phyloP scores from a whole-genome alignment of 2,888 invertebrate species.

The Patella pellucida region DNA sequence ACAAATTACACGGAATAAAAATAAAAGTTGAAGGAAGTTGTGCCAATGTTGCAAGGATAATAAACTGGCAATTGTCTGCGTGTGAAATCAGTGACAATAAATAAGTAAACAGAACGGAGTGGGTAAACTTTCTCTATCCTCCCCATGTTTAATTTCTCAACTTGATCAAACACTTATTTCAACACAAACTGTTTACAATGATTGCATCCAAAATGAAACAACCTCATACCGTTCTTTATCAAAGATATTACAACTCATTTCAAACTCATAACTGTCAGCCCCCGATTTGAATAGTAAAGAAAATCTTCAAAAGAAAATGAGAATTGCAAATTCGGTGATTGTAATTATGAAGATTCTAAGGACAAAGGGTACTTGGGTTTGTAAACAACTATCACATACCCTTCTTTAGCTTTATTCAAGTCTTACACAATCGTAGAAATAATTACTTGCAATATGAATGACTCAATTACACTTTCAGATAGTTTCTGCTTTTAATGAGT shows the following conservation, averaged over 20 bases:
- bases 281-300: slow-evolving; percentile 25
- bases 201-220: slow-evolving; percentile 24
- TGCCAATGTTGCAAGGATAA: slow-evolving; percentile 15
- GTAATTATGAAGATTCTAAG: slow-evolving; percentile 24
- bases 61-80: slow-evolving; percentile 26
- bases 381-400: too few relatives aligned
- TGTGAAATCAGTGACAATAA: slow-evolving; percentile 25
- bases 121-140: slow-evolving; percentile 16
- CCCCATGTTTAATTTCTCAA: slow-evolving; percentile 21
- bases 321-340: slow-evolving; percentile 25
- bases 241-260: slow-evolving; percentile 26
- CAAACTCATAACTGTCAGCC: slow-evolving; percentile 19
- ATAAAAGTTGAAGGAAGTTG: background rate
- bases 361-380: background rate
- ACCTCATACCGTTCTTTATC: slow-evolving; percentile 2
- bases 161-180: slow-evolving; percentile 22
- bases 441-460: too few relatives aligned
- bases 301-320: slow-evolving; percentile 17
- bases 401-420: too few relatives aligned
- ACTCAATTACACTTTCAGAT: too few relatives aligned
- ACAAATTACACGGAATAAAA: background rate
- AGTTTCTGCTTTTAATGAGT: too few relatives aligned
- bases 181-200: slow-evolving; percentile 25
- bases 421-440: too few relatives aligned
- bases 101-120: slow-evolving; percentile 23